These are phyloP conservation scores for Leucoraja erinaceus DNA, from an alignment of 2,113 vertebrate genomes.

Conservation along the genomic window DNA sequence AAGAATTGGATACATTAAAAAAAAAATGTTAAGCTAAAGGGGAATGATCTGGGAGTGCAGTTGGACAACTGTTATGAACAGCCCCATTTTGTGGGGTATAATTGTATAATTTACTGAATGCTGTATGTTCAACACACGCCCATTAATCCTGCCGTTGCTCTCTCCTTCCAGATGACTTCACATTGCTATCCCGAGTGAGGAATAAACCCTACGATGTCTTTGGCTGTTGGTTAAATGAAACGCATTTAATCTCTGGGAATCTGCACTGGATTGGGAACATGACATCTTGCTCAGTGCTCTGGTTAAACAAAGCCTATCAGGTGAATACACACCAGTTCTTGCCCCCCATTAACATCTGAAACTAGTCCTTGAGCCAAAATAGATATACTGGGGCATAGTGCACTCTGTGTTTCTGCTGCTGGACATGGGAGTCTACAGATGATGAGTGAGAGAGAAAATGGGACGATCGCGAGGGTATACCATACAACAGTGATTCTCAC, in stretches of 20 bases:
- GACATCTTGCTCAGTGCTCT: conserved; percentile 91
- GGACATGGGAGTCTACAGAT: neutral
- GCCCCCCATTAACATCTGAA: neutral
- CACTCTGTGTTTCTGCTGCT: neutral
- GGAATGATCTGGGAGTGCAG: neutral
- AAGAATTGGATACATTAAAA: too few species aligned
- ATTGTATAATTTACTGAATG: neutral
- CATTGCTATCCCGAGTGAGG: conserved; percentile 81
- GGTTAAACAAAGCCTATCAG: conserved; percentile 98
- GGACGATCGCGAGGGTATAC: too few species aligned
- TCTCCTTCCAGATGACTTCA: conserved; percentile 75
- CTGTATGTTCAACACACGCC: neutral
- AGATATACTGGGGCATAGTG: neutral
- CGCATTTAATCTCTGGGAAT: conserved; percentile 89
- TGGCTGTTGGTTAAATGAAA: conserved; percentile 95
- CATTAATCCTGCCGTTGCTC: neutral
- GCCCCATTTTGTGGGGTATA: neutral
- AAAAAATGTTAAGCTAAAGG: too few species aligned
- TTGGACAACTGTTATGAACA: neutral
- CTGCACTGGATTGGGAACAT: conserved; percentile 88
- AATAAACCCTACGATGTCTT: conserved; percentile 96
- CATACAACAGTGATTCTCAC: neutral
- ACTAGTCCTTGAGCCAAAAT: neutral
- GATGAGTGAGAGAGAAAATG: neutral
- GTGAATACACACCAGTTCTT: conserved; percentile 48